Base-by-base conservation (phyloP, 2,888 invertebrate genomes). In the Ctenicera cuprea region DNA sequence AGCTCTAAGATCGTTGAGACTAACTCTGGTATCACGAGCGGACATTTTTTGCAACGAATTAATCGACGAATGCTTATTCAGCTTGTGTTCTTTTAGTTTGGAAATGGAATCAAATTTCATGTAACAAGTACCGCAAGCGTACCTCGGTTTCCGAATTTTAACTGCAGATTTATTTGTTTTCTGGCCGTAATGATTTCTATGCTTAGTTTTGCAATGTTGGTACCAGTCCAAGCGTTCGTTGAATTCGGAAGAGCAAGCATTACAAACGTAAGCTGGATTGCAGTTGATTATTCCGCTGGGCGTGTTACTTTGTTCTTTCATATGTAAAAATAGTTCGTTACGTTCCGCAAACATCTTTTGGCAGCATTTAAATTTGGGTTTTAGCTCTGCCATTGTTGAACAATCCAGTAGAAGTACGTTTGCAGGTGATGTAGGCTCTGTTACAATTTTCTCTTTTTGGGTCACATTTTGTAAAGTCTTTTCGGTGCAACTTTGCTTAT, bases 291-390 rank as follows among this genome's bases (percentile, higher is more conserved):
- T 33, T 33, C 57, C 57, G 7, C 11, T 16, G 8, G 14, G 14
- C 14, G 2, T 37, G 7, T 8, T 33, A n/a, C 2, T 9, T 59
- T 38, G 9, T 38, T 59, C 0, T 20, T 43, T 63, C 62, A 63
- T 26, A 30, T 63, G 62, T 8, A 9, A 11, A 45, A 63, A 63
- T 12, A 61, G 2, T n/a, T 38, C 20, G 9, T 11, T 41, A n/a
- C 38, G 61, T 14, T 61, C 43, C 12, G 7, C 20, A 41, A 41
- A 61, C 0, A 38, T 2, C n/a, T 11, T 18, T 22, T 20, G 3
- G 9, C 61, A 61, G 20, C 61, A 61, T 20, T 61, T 41, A 22
- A 61, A 61, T 20, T 11, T 38, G 18, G 61, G 61, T 18, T 61
- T 43, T 12, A 61, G 12, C 18, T 57, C 57, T 1, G 11, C 0